These are phyloP conservation scores for Pycnomerus fuliginosus DNA, from an alignment of 2,888 invertebrate genomes.

Conservation along the genomic window DNA sequence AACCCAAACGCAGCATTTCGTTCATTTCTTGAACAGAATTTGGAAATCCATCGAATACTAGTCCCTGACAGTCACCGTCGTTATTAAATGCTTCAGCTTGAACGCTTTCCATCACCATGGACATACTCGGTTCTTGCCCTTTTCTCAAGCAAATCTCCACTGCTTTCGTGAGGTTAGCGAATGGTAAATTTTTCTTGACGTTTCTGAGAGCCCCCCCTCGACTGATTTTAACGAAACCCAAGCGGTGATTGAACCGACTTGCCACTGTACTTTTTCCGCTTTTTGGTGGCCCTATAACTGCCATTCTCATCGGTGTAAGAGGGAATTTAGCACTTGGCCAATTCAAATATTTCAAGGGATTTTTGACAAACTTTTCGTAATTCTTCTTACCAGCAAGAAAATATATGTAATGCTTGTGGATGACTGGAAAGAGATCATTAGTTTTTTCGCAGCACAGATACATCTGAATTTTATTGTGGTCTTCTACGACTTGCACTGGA, in stretches of 20 bases:
- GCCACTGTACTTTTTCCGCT: constrained; percentile 63
- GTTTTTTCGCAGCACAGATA: constrained; percentile 53
- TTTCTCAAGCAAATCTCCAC: constrained; percentile 50
- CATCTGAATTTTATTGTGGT: constrained; percentile 55
- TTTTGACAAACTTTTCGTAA: constrained; percentile 54
- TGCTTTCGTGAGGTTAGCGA: constrained; percentile 55
- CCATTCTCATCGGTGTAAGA: constrained; percentile 57
- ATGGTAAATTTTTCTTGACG: constrained; percentile 54
- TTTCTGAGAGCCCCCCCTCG: constrained; percentile 58
- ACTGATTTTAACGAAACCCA: constrained; percentile 58
- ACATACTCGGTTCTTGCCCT: constrained; percentile 53
- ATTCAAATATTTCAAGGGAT: constrained; percentile 60
- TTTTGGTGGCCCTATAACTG: constrained; percentile 63
- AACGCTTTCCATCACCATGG: constrained; percentile 56
- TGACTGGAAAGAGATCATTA: constrained; percentile 56
- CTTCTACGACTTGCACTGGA: constrained; percentile 62
- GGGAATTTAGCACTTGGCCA: constrained; percentile 53
- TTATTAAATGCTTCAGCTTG: constrained; percentile 57
- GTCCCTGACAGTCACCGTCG: constrained; percentile 57
- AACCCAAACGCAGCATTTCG: constrained; percentile 54
- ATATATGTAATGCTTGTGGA: constrained; percentile 62
- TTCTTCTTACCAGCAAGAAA: constrained; percentile 57
- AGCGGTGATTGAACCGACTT: constrained; percentile 56
- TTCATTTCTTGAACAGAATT: constrained; percentile 55
- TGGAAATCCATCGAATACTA: constrained; percentile 65